Base-by-base conservation (phyloP, 2,113 vertebrate genomes). In the Harpagus bidentatus region DNA sequence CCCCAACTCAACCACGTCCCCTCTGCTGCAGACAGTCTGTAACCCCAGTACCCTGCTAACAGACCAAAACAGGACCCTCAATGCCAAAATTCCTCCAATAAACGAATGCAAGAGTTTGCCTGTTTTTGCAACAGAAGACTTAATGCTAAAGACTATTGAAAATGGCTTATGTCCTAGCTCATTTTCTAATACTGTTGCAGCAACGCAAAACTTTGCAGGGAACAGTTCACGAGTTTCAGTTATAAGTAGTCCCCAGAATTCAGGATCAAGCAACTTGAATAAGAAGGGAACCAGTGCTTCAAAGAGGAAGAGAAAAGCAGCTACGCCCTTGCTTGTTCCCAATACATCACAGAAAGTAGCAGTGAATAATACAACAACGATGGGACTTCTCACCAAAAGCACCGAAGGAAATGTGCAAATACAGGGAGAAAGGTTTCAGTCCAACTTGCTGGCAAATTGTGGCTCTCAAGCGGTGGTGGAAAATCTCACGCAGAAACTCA, bases 401-500 rank as follows among this genome's bases (percentile, higher is more conserved):
- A 86, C 97, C 94, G 98, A 98, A 65, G 97, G 90, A 82, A 97
- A 73, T 12, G 1, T 94, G 70, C 96, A 97, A 78, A 96, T 97
- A 59, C 93, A 97, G 86, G 73, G 95, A 90, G 87, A 97, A 88
- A 76, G 84, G 42, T 94, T 98, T 86, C 98, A 98, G 79, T 97
- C 98, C 95, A 98, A 82, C 48, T 61, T 98, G 71, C 94, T 98
- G 88, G 78, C 97, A 96, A 97, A 93, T 89, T 97, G 97, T 93
- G 97, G 98, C 38, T 94, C 99, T 96, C 98, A 98, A 77, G 94
- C 90, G 2, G 91, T 98, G 50, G 91, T 98, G 83, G 98, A 98
- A 96, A 98, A 98, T 52, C 93, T 98, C 70, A 82, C 98, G 3
- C 73, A 98, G 86, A 98, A 99, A 50, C 97, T 99, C 70, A 99